Conservation (phyloP, 2,888 invertebrate species). For the Epinotia brunnichana region DNA sequence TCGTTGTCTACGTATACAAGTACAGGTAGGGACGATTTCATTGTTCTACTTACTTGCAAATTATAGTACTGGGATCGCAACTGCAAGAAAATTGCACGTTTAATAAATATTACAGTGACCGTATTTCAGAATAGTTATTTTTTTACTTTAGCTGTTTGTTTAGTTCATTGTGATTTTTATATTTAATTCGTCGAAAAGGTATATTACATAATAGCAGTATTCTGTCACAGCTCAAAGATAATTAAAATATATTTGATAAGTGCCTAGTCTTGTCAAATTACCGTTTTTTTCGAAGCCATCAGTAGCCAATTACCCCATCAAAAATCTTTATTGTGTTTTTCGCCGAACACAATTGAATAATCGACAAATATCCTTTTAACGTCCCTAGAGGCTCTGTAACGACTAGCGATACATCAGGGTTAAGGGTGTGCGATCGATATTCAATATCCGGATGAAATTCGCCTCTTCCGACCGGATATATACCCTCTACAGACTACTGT, state of each 20-base stretch:
- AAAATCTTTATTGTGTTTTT: slow-evolving; percentile 51
- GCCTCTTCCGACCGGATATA: slow-evolving; percentile 80
- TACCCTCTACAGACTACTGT: slow-evolving; percentile 63
- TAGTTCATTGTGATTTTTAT: background rate
- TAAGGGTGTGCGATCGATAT: slow-evolving; percentile 82
- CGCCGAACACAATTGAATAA: slow-evolving; percentile 70
- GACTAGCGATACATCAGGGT: slow-evolving; percentile 77
- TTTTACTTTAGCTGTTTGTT: background rate
- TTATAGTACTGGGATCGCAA: background rate
- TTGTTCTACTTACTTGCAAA: background rate
- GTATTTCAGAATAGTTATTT: background rate
- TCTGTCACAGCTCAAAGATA: background rate
- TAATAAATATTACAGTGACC: background rate
- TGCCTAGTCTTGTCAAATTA: background rate
- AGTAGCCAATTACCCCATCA: slow-evolving; percentile 41
- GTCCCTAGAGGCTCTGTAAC: slow-evolving; percentile 68
- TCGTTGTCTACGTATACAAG: no score
- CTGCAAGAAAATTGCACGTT: background rate
- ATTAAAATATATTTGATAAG: no score
- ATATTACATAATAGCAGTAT: no score
- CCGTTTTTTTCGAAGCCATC: slow-evolving; percentile 16
- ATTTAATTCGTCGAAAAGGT: no score
- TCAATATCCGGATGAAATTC: slow-evolving; percentile 82
- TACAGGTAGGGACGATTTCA: background rate
- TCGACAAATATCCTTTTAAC: slow-evolving; percentile 71